Percentiles rank a stretch among this genome's conserved stretches.
Evolutionary conservation across 2,888 invertebrate species (phyloP).

Genomic region (Metalampra italica): DNA sequence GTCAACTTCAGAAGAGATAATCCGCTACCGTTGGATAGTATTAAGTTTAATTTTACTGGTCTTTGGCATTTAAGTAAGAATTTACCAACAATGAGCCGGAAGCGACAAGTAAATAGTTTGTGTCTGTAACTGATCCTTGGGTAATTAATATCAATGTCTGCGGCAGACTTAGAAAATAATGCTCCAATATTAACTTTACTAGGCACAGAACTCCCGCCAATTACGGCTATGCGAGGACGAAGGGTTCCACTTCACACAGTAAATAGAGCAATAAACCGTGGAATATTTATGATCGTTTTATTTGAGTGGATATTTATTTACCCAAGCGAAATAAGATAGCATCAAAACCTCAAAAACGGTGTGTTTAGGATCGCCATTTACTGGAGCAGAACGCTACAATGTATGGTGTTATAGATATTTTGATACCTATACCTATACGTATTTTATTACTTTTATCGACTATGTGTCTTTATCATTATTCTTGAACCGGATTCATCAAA

Average conservation of each 20-base stretch:
- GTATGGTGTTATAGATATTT: no score
- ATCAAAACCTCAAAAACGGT: neutral
- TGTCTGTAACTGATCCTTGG: no score
- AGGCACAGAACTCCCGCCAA: neutral
- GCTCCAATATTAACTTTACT: neutral
- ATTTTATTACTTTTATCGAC: no score
- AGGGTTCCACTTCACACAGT: slow-evolving; percentile 12
- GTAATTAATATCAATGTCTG: no score
- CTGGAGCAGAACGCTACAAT: neutral
- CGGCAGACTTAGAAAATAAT: neutral
- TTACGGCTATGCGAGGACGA: neutral
- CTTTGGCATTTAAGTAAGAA: neutral
- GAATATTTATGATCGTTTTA: slow-evolving; percentile 30
- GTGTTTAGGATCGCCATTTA: neutral
- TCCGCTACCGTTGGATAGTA: no score
- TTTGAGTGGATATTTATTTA: neutral
- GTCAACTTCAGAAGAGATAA: no score
- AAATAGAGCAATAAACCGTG: slow-evolving; percentile 25
- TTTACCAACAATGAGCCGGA: neutral
- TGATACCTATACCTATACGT: no score
- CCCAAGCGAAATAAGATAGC: neutral
- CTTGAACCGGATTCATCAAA: no score
- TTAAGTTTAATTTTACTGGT: no score
- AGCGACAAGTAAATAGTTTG: neutral
- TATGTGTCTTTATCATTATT: no score